phyloP scores from a whole-genome alignment of 2,113 vertebrate genomes.

The Cyanocitta stelleri region DNA sequence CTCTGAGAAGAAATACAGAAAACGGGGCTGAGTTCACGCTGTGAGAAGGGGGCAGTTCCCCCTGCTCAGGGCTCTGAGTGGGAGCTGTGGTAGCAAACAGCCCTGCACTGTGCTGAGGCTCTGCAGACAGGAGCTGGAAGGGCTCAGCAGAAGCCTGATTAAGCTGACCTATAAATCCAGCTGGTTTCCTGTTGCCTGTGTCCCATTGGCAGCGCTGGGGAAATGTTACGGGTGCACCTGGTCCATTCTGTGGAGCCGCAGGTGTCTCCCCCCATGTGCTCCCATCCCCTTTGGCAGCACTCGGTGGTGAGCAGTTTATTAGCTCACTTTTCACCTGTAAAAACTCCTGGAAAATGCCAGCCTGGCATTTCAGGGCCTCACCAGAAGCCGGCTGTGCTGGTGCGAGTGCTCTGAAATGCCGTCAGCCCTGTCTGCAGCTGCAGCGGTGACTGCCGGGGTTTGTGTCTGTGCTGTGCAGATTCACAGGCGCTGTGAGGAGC shows the following conservation, averaged over 20 bases:
- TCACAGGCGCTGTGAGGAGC: not conserved
- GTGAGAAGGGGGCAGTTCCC: not conserved
- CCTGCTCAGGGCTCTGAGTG: rapidly evolving
- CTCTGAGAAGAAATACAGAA: not conserved
- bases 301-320: not conserved
- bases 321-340: constrained; percentile 35
- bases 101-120: not conserved
- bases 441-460: not conserved
- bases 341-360: not conserved
- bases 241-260: not conserved
- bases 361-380: not conserved
- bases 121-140: not conserved
- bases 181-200: not conserved
- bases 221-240: not conserved
- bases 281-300: not conserved
- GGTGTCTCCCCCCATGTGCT: not conserved
- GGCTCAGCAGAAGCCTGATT: not conserved
- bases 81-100: not conserved
- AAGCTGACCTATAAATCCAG: not conserved
- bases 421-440: constrained; percentile 21
- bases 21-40: not conserved
- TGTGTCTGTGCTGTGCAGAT: not conserved
- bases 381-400: not conserved
- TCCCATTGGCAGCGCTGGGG: not conserved
- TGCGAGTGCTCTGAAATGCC: not conserved